These are phyloP conservation scores for Syncerus caffer DNA, from an alignment of 2,797 vertebrate genomes.

Conservation along the genomic window DNA sequence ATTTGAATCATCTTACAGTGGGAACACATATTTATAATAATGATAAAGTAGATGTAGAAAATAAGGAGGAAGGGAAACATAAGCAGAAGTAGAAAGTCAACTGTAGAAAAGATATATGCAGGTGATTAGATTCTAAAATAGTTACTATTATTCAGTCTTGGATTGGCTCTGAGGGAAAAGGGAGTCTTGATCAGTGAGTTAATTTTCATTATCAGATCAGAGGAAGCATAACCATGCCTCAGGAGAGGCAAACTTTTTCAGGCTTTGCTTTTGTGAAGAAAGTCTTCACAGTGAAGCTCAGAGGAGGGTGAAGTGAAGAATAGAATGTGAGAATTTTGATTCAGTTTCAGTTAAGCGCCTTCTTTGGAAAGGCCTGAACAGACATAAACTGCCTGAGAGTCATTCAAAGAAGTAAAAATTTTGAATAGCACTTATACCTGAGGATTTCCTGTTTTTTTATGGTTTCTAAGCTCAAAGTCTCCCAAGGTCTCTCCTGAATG, in stretches of 20 bases:
- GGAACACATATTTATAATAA: background rate
- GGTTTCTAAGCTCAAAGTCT: background rate
- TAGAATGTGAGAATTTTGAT: background rate
- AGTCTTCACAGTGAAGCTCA: background rate
- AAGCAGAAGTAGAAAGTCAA: background rate
- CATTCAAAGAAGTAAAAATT: background rate
- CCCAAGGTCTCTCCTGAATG: background rate
- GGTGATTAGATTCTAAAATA: background rate
- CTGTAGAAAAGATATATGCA: background rate
- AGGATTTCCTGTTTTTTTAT: background rate
- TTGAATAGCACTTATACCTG: background rate
- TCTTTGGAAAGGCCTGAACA: background rate
- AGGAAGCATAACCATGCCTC: background rate
- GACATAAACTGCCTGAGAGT: background rate
- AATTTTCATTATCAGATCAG: background rate
- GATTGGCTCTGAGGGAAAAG: background rate
- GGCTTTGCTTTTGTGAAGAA: background rate
- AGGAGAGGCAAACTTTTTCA: background rate
- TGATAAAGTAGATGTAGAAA: background rate
- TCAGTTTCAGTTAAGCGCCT: background rate
- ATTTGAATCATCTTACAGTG: background rate
- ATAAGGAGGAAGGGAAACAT: background rate
- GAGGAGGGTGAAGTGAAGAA: background rate
- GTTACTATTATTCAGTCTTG: background rate
- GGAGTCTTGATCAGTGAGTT: background rate